phyloP scores from a whole-genome alignment of 2,113 vertebrate genomes.

The Phalacrocorax pelagicus region DNA sequence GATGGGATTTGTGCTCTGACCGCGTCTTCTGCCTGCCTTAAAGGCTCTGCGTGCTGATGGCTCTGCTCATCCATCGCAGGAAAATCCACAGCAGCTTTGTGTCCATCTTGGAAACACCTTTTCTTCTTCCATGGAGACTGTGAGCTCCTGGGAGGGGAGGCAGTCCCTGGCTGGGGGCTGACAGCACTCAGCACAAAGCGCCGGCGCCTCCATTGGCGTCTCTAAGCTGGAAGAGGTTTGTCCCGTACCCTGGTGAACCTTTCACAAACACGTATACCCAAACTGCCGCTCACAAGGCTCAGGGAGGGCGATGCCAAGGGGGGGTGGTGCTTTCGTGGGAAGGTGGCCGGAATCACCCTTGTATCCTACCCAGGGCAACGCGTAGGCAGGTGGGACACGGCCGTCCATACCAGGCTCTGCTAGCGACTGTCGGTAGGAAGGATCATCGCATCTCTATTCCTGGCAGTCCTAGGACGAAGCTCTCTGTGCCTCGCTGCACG shows the following conservation, averaged over 20 bases:
- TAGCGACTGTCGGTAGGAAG: background rate
- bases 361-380: background rate
- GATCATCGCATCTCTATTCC: too few species aligned
- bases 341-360: too few species aligned
- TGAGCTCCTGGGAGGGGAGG: background rate
- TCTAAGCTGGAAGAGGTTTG: background rate
- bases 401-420: background rate
- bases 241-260: background rate
- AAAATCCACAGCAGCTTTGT: background rate
- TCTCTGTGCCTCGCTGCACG: background rate
- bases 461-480: background rate
- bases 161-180: background rate
- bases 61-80: background rate
- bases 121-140: background rate
- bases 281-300: accelerated
- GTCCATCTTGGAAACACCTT: background rate
- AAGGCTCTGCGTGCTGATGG: background rate
- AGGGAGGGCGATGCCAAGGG: background rate
- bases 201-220: background rate
- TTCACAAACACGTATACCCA: background rate
- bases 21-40: background rate
- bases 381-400: background rate
- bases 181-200: too few species aligned
- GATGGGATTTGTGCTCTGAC: background rate
- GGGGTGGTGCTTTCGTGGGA: too few species aligned